Base-by-base conservation (phyloP, 2,113 vertebrate genomes). In the Peromyscus polionotus region DNA sequence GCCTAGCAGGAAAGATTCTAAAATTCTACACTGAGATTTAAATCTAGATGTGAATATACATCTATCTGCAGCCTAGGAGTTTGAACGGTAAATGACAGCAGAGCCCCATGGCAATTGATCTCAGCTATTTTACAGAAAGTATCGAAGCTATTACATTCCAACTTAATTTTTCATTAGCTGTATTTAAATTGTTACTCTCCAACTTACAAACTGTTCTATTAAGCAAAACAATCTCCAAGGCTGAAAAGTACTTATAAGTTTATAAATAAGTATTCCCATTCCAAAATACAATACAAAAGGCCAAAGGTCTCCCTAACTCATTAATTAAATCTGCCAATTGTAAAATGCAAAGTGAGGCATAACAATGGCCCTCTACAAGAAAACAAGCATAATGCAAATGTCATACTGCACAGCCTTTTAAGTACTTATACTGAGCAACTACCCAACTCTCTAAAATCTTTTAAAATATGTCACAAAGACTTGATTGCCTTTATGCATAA, bases 191-290 rank as follows among this genome's bases (percentile, higher is more conserved):
- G 8, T 85, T 96, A n/a, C 39, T 90, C 31, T 65, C 72, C 42
- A 93, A 79, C 42, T 84, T 88, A 79, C 7, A 63, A 96, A 95
- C 26, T 93, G 11, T 57, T 54, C 72, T 72, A 65, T 39, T 94
- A 94, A 88, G 54, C 42, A 91, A 96, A 96, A 86, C 54, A 76
- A 96, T n/a, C 77, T 93, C 20, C 20, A 95, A 94, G 86, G 57
- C 0, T 75, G 17, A n/a, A 54, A 94, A 94, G 42, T 90, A 88
- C 14, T 79, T 67, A 65, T 65, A n/a, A 93, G 48, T 91, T 84
- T 65, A 20, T 80, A 33, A 54, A 61, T 42, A 0, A 88, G 65
- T 67, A 93, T 83, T 85, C 76, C 90, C 19, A 61, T 61, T 85
- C 33, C 14, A 93, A 97, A 96, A 91, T 26, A 68, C 77, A 80